phyloP scores from a whole-genome alignment of 2,113 vertebrate species.

The Oreochromis niloticus region DNA sequence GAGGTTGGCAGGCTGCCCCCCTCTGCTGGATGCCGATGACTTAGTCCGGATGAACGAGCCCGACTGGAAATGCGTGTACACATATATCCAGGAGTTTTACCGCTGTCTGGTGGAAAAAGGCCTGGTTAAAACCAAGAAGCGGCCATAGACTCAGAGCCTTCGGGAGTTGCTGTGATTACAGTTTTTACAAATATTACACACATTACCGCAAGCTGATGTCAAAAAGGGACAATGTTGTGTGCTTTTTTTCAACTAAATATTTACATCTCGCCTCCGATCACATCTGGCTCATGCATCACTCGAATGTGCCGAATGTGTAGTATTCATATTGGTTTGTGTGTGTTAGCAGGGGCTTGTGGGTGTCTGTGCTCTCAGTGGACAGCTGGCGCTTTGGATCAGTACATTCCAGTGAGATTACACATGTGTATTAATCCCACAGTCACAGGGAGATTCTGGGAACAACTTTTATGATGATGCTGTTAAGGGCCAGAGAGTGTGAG shows the following conservation, averaged over 20 bases:
- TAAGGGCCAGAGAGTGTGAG: neutral
- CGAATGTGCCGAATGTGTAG: neutral
- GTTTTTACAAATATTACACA: neutral
- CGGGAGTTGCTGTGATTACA: neutral
- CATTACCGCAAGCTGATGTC: neutral
- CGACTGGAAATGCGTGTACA: constrained; percentile 99
- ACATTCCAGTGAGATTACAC: constrained; percentile 69
- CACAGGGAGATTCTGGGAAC: constrained; percentile 30
- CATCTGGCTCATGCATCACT: neutral
- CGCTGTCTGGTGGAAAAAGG: constrained; percentile 97
- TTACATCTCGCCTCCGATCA: neutral
- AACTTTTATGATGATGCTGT: constrained; percentile 45
- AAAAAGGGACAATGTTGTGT: neutral
- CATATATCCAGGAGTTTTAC: constrained; percentile 99
- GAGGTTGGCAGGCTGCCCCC: constrained; percentile 90
- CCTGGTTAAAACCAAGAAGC: constrained; percentile 98
- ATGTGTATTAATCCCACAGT: constrained; percentile 61
- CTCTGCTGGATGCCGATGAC: constrained; percentile 95
- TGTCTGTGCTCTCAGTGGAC: constrained; percentile 35
- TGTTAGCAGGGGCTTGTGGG: neutral
- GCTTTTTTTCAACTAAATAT: neutral
- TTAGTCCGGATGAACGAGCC: constrained; percentile 94
- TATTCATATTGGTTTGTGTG: neutral
- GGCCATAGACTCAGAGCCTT: constrained; percentile 48
- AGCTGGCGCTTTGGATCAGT: constrained; percentile 43